A percentile compares a stretch with the other conserved stretches of the same genome.
Evolutionary conservation across 2,888 invertebrate genomes (phyloP).

Genomic region (Noctua pronuba): DNA sequence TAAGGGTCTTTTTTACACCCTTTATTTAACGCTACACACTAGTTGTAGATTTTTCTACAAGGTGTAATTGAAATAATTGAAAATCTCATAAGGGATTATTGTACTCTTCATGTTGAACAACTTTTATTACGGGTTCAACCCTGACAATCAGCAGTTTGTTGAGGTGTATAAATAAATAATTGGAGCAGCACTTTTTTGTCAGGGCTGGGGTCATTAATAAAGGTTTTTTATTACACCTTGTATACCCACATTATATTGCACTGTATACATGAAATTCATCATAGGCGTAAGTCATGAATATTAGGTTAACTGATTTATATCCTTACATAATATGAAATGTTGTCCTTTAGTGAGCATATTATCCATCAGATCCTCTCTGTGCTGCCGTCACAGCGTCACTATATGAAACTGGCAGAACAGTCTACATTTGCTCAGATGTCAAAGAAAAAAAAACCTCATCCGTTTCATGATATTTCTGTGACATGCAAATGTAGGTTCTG

Average conservation of each 20-base stretch:
- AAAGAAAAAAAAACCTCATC: neutral
- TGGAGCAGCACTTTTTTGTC: neutral
- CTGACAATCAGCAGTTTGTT: neutral
- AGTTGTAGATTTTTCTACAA: conserved; percentile 7
- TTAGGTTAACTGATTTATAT: neutral
- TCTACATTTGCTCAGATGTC: neutral
- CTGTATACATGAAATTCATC: conserved; percentile 38
- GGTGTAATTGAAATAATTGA: neutral
- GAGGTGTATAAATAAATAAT: neutral
- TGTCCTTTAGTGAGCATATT: neutral
- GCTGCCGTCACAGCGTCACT: neutral
- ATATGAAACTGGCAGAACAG: neutral
- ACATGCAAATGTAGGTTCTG: too few species aligned
- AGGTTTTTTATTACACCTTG: neutral
- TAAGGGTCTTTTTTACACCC: neutral
- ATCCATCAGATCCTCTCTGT: neutral
- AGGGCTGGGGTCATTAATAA: neutral
- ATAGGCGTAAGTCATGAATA: conserved; percentile 35
- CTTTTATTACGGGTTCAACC: neutral
- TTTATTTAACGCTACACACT: conserved; percentile 4
- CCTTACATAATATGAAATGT: conserved; percentile 12
- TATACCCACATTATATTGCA: conserved; percentile 22
- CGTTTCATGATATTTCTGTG: neutral
- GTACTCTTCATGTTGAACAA: neutral
- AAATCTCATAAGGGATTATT: neutral